Evolutionary conservation across 2,888 invertebrate species (phyloP), one percentile per base, ranked within the genome.

Genomic region (Orthonevra nobilis): DNA sequence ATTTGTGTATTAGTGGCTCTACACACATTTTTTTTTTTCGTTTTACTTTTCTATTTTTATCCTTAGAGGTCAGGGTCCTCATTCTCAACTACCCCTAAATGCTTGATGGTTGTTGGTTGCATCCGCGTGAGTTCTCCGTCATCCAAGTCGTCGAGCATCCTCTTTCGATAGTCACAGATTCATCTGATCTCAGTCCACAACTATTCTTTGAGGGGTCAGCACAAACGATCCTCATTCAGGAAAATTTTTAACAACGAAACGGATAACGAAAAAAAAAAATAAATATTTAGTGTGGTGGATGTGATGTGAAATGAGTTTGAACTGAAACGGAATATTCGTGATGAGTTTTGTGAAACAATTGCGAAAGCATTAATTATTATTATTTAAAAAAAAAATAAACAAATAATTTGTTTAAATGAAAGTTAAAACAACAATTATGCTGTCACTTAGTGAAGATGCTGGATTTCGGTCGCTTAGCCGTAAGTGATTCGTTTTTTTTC

Each of bases 391-490:
- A 38, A 40, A 23, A 23, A 23, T 60, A 46, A 1, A 38, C 40
- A 23, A 23, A 23, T 60, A 28, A 10, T 20, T 40, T 70, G 56
- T 60, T 20, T 61, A 54, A 69, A 77, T 81, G 75, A 69, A 52
- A 64, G 56, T 36, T 56, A 70, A 81, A 61, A 26, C 40, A 54
- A 66, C 38, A 56, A 60, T 56, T 4, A 88, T 89, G 88, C 83
- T 89, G 83, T 89, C 88, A 54, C 86, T 88, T 81, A 89, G 89
- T 84, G 89, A 89, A 85, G 89, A 89, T 86, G 89, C 89, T 81
- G 89, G 89, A 87, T 89, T 89, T 87, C 88, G 88, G 82, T 89
- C 89, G 69, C 84, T 89, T 82, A 89, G 88, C 85, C 89, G 89
- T 89, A 89, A 89, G 89, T 88, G 70, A 40, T 74, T 75, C 14